phyloP scores from a whole-genome alignment of 2,113 vertebrate genomes.

The Calyptommatus sinebrachiatus region DNA sequence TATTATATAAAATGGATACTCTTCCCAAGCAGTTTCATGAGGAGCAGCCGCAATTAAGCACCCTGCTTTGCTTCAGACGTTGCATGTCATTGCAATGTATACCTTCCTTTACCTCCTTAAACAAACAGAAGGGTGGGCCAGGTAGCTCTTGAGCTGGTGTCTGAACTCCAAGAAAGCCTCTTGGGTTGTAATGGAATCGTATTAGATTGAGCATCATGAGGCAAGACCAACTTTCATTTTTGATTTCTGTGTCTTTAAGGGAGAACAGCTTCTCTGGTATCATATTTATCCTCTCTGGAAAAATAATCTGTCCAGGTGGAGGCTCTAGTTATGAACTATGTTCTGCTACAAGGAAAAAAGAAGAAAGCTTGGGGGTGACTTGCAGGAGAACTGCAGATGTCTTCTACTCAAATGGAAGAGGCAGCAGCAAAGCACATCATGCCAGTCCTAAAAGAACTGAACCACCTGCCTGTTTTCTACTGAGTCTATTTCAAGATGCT shows the following conservation, averaged over 20 bases:
- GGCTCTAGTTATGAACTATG: no score
- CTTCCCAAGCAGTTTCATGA: not conserved
- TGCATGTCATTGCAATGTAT: not conserved
- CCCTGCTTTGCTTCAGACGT: not conserved
- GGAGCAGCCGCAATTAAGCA: not conserved
- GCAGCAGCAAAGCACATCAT: no score
- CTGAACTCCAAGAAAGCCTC: not conserved
- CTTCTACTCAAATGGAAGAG: no score
- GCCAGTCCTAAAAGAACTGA: no score
- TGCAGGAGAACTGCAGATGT: not conserved
- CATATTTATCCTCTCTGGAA: no score
- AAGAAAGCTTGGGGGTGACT: not conserved
- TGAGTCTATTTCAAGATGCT: no score
- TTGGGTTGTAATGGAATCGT: not conserved
- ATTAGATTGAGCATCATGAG: not conserved
- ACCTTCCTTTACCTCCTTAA: not conserved
- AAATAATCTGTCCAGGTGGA: no score
- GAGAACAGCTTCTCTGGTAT: not conserved
- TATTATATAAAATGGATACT: not conserved
- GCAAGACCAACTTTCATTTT: not conserved
- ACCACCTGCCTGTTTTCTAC: no score
- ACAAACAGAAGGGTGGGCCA: not conserved
- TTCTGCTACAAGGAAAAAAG: no score
- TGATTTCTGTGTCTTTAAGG: not conserved
- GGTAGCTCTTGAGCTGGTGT: not conserved